These are phyloP conservation scores for Pipistrellus pygmaeus DNA, from an alignment of 2,797 vertebrate species.

Conservation along the genomic window DNA sequence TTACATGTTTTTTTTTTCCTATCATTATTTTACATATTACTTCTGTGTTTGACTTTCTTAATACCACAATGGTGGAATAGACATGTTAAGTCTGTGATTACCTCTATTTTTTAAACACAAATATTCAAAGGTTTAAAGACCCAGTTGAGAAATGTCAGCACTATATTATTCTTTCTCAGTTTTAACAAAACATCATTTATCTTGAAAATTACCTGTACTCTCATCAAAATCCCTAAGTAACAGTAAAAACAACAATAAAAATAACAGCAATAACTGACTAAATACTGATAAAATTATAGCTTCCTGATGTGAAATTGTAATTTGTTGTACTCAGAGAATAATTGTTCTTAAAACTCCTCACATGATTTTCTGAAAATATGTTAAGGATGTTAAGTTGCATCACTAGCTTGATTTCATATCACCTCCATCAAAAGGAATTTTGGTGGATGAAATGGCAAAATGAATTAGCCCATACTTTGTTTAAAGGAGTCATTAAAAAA, in stretches of 20 bases:
- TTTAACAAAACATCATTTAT: slow-evolving; percentile 43
- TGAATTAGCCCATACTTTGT: neutral
- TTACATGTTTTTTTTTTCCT: slow-evolving; percentile 25
- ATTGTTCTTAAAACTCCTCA: neutral
- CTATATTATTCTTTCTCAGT: slow-evolving; percentile 2
- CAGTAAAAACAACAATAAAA: neutral
- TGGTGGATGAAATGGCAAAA: slow-evolving; percentile 22
- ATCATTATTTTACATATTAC: neutral
- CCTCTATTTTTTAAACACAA: slow-evolving; percentile 38
- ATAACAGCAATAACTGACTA: neutral
- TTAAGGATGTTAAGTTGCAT: slow-evolving; percentile 28
- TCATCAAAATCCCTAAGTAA: neutral
- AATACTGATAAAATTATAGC: slow-evolving; percentile 70
- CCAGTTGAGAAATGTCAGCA: slow-evolving; percentile 55
- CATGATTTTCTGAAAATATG: neutral
- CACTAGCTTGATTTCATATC: neutral
- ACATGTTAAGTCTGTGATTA: neutral
- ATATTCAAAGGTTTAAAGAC: neutral
- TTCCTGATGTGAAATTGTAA: slow-evolving; percentile 73
- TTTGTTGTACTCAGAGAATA: slow-evolving; percentile 50
- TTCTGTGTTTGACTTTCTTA: slow-evolving; percentile 24
- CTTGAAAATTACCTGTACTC: slow-evolving; percentile 60
- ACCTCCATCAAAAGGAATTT: slow-evolving; percentile 1
- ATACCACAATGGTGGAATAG: neutral
- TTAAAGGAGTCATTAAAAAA: neutral